Base-by-base conservation (phyloP, 2,888 invertebrate species). In the Cenopis cana region DNA sequence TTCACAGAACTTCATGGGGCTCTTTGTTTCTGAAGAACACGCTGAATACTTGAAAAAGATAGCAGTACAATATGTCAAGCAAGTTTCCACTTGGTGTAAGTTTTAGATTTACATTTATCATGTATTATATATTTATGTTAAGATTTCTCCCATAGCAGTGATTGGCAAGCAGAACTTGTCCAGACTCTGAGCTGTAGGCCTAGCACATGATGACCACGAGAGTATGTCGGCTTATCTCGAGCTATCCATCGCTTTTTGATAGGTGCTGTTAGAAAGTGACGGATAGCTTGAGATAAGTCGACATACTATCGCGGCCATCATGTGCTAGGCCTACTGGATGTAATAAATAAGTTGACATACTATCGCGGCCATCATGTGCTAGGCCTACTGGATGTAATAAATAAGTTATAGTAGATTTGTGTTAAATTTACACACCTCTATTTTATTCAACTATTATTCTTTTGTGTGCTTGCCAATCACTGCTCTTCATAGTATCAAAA, bases 1-100 rank as follows among this genome's bases (percentile, higher is more conserved):
- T 61, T 98, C 98, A 36, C 96, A 96, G 18, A 98, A 98, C 88
- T 98, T 98, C 85, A 97, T 98, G 96, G 98, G 98, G 0, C 95
- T 98, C 61, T 98, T 98, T 89, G 96, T 98, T 2, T 96, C 96
- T 14, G 97, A 98, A 77, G 95, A 96, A 75, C 96, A 97, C 90
- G 97, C 97, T 0, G 96, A 96, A 76, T 96, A 97, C 85, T 91
- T 98, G 69, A 97, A 96, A 84, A 94, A 96, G 76, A 94, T 98
- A 76, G 96, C 97, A 2, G 94, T 96, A 78, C 96, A 96, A 82
- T 97, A 97, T 93, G 96, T 97, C 38, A 96, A 96, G 87, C 96
- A 97, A 91, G 95, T 97, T 17, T 95, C 96, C 62, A 95, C 95
- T 81, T 94, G 96, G 82, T 95, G 96, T 96, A 94, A 95, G 95